Evolutionary conservation across 2,113 vertebrate genomes (phyloP).

Genomic region (Rhinopomastus cyanomelas): DNA sequence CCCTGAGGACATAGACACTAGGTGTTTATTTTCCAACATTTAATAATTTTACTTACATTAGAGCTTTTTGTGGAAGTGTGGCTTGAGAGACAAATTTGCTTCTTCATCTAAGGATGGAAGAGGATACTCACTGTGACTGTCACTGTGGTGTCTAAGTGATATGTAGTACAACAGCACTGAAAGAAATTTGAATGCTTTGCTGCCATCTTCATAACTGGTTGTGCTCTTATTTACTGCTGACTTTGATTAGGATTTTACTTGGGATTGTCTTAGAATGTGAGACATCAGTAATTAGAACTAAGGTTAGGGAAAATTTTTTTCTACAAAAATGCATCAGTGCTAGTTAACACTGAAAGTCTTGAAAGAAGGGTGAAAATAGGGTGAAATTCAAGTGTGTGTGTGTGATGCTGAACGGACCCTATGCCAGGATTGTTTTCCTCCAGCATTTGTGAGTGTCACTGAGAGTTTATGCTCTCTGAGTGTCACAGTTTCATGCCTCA

Average conservation of each 20-base stretch:
- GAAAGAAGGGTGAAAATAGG: not conserved
- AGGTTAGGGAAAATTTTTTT: not conserved
- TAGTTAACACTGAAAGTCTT: not conserved
- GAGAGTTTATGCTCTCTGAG: not conserved
- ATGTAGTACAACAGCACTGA: not conserved
- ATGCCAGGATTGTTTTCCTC: not conserved
- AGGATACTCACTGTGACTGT: not conserved
- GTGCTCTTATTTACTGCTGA: not conserved
- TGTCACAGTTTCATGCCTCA: not conserved
- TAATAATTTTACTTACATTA: not conserved
- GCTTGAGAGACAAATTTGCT: not conserved
- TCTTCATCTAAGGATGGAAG: not conserved
- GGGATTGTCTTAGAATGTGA: not conserved
- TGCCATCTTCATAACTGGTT: not conserved
- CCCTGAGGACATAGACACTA: not conserved
- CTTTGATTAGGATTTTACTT: not conserved
- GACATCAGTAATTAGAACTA: not conserved
- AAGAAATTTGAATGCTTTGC: not conserved
- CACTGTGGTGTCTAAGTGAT: not conserved
- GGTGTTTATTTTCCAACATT: not conserved
- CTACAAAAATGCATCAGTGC: not conserved
- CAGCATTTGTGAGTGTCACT: not conserved
- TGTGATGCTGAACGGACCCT: not conserved
- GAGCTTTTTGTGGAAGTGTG: not conserved
- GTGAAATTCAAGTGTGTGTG: not conserved